Percentiles rank a stretch among this genome's conserved stretches.
phyloP scores from a whole-genome alignment of 2,888 invertebrate species.

The Rhorus exstirpatorius region DNA sequence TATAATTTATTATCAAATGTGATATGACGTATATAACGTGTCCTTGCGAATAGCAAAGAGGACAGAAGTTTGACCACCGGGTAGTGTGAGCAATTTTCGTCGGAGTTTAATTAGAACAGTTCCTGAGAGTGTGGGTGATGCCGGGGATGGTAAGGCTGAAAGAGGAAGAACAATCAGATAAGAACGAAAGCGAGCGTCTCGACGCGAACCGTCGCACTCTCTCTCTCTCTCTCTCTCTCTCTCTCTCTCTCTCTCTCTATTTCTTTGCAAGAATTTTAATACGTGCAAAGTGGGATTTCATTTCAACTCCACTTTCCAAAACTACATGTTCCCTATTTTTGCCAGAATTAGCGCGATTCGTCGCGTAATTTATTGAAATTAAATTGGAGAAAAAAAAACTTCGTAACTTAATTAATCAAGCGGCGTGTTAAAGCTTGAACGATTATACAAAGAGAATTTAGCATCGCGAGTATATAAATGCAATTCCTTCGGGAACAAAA shows the following conservation, averaged over 20 bases:
- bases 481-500: no score
- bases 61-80: conserved; percentile 72
- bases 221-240: not conserved
- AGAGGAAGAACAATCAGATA: conserved; percentile 78
- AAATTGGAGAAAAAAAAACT: no score
- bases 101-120: conserved; percentile 80
- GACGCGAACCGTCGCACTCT: conserved; percentile 72
- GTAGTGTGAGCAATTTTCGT: conserved; percentile 78
- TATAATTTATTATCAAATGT: conserved; percentile 31
- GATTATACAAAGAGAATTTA: no score
- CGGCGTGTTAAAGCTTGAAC: no score
- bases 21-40: conserved; percentile 35
- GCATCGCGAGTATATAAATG: no score
- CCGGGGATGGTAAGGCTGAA: conserved; percentile 8
- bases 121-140: conserved; percentile 68
- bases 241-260: not conserved
- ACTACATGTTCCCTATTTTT: not conserved
- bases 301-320: not conserved
- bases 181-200: conserved; percentile 71
- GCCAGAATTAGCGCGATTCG: not conserved
- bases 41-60: conserved; percentile 45
- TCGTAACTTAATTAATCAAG: no score
- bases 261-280: conserved; percentile 42
- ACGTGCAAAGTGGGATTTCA: conserved; percentile 57
- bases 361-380: not conserved